A percentile compares a stretch with the other conserved stretches of the same genome.
phyloP scores from a whole-genome alignment of 1,140 invertebrate genomes.

The Calephelis nemesis region DNA sequence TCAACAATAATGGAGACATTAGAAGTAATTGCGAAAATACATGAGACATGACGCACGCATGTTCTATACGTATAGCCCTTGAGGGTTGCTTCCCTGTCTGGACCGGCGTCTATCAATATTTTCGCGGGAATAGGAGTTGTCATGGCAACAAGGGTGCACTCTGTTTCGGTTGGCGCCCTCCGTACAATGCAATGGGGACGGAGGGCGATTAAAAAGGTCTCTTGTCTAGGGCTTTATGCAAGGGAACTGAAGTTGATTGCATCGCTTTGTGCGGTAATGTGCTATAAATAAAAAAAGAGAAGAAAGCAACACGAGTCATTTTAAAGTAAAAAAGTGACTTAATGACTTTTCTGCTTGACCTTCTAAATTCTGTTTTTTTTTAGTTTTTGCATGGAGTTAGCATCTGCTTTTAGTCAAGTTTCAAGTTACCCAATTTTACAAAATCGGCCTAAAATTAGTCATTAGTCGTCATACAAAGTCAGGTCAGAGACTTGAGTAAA shows the following conservation, averaged over 20 bases:
- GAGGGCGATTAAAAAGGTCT: slow-evolving; percentile 61
- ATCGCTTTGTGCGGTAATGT: slow-evolving; percentile 31
- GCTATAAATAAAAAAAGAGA: slow-evolving; percentile 31
- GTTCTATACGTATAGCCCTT: slow-evolving; percentile 37
- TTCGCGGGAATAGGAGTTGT: slow-evolving; percentile 66
- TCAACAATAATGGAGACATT: slow-evolving; percentile 54
- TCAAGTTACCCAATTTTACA: too few relatives aligned
- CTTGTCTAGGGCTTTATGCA: slow-evolving; percentile 60
- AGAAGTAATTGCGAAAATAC: slow-evolving; percentile 62
- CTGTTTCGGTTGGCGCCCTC: slow-evolving; percentile 67
- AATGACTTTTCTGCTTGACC: too few relatives aligned
- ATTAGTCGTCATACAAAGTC: too few relatives aligned
- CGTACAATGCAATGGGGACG: slow-evolving; percentile 67
- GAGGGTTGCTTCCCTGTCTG: slow-evolving; percentile 51
- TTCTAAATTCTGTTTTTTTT: too few relatives aligned
- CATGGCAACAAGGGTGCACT: slow-evolving; percentile 70
- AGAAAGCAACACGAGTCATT: slow-evolving; percentile 6
- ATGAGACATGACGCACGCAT: slow-evolving; percentile 32
- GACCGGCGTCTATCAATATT: slow-evolving; percentile 68
- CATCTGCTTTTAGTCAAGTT: too few relatives aligned
- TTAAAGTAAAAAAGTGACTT: background rate
- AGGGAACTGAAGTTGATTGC: slow-evolving; percentile 43
- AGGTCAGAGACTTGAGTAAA: too few relatives aligned
- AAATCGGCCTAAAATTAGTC: too few relatives aligned
- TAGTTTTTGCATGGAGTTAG: too few relatives aligned